These are phyloP conservation scores for Antheraea pernyi DNA, from an alignment of 1,140 invertebrate species.

Conservation along the genomic window DNA sequence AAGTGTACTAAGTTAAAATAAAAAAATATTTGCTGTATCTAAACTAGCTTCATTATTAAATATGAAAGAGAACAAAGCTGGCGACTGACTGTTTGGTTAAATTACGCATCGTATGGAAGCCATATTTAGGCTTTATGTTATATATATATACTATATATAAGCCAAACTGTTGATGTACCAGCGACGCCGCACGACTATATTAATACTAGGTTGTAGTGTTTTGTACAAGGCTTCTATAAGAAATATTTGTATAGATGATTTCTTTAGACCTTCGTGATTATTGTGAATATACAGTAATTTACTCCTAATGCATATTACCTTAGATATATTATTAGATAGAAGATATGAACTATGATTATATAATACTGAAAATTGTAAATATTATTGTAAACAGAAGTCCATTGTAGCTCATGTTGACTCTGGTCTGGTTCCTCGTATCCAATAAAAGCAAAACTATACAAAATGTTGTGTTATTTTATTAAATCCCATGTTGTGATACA, in stretches of 20 bases:
- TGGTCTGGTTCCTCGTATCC: constrained; percentile 76
- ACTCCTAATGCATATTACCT: constrained; percentile 57
- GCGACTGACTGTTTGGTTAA: constrained; percentile 36
- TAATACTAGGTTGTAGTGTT: constrained; percentile 51
- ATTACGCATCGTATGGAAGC: not conserved
- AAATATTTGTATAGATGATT: constrained; percentile 67
- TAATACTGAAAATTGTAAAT: constrained; percentile 76
- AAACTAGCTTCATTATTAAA: constrained; percentile 66
- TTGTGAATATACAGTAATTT: constrained; percentile 76
- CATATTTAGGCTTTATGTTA: not conserved
- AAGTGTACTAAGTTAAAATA: constrained; percentile 49
- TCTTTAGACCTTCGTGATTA: constrained; percentile 65
- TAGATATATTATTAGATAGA: constrained; percentile 33
- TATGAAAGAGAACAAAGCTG: constrained; percentile 59
- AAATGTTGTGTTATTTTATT: constrained; percentile 42
- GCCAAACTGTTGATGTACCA: constrained; percentile 1
- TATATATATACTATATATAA: not conserved
- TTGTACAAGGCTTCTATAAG: constrained; percentile 62
- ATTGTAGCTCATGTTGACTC: constrained; percentile 76
- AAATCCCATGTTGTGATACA: not conserved
- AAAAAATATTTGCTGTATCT: constrained; percentile 61
- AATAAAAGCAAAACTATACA: constrained; percentile 77
- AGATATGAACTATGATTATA: constrained; percentile 59
- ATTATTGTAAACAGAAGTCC: constrained; percentile 76
- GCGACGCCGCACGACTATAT: not conserved